Evolutionary conservation across 2,113 vertebrate genomes (phyloP).

Genomic region (Australoheros scitulus): DNA sequence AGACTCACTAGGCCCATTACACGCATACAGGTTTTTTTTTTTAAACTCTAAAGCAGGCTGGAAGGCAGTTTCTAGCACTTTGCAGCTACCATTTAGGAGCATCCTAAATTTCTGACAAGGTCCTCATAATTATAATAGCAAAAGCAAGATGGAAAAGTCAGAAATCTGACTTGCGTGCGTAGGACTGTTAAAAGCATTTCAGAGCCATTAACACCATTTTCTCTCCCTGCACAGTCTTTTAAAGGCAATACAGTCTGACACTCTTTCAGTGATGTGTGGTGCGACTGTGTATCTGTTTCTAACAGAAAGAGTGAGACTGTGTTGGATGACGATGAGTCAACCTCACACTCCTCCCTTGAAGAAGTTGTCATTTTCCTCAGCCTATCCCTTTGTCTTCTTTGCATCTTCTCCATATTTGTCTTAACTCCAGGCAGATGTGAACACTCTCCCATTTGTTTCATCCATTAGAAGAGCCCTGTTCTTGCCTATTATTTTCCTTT

Average conservation of each 20-base stretch:
- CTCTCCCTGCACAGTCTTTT: slow-evolving; percentile 46
- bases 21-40: background rate
- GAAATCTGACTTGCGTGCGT: slow-evolving; percentile 41
- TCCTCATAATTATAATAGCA: slow-evolving; percentile 6
- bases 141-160: slow-evolving; percentile 27
- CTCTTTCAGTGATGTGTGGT: slow-evolving; percentile 26
- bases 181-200: slow-evolving; percentile 66
- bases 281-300: slow-evolving; percentile 31
- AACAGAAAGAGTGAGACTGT: slow-evolving; percentile 49
- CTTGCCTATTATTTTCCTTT: background rate
- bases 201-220: slow-evolving; percentile 60
- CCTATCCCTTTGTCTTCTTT: background rate
- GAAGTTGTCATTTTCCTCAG: slow-evolving; percentile 32
- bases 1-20: background rate
- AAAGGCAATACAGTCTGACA: slow-evolving; percentile 57
- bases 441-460: background rate
- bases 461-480: slow-evolving; percentile 25
- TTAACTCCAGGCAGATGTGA: slow-evolving; percentile 9
- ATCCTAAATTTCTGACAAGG: slow-evolving; percentile 19
- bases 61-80: background rate
- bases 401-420: slow-evolving; percentile 6
- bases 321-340: slow-evolving; percentile 65
- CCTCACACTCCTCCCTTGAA: slow-evolving; percentile 46
- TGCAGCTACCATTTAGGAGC: background rate
- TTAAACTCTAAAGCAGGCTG: background rate